These are phyloP conservation scores for Amaurobius ferox DNA, from an alignment of 2,888 invertebrate species.

Conservation along the genomic window DNA sequence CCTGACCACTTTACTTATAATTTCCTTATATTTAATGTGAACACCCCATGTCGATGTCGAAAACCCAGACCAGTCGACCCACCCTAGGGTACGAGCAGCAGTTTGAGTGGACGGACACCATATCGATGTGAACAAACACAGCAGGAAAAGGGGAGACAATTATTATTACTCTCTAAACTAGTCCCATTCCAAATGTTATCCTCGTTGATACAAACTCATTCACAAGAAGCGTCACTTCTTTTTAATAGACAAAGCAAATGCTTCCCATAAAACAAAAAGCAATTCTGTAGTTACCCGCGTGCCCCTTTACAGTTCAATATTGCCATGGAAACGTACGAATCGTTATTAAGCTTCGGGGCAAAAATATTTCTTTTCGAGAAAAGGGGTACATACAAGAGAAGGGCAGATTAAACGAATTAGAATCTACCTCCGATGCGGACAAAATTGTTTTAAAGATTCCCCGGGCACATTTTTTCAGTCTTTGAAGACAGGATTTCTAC, in stretches of 20 bases:
- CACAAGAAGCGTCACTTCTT: slow-evolving; percentile 1
- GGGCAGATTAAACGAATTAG: slow-evolving; percentile 9
- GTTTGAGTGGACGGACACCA: no score
- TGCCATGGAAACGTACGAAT: slow-evolving; percentile 1
- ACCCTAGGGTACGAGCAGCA: no score
- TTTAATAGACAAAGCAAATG: neutral
- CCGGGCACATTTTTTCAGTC: no score
- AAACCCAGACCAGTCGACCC: no score
- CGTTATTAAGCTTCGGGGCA: neutral
- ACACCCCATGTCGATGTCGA: no score
- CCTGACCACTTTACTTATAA: no score
- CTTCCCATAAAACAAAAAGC: slow-evolving; percentile 1
- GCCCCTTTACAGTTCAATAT: neutral
- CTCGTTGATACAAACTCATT: neutral
- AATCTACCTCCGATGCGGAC: neutral
- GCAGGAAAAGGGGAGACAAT: no score
- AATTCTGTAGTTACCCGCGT: neutral
- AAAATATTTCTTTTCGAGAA: slow-evolving; percentile 4
- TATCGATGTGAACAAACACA: no score
- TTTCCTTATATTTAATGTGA: no score
- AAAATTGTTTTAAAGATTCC: neutral
- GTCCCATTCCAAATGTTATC: no score
- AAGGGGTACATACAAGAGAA: neutral
- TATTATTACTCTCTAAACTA: no score
- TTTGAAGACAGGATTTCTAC: no score